Evolutionary conservation across 2,888 invertebrate genomes (phyloP), one percentile per base, ranked within the genome.

Genomic region (Drosophila demipolita): DNA sequence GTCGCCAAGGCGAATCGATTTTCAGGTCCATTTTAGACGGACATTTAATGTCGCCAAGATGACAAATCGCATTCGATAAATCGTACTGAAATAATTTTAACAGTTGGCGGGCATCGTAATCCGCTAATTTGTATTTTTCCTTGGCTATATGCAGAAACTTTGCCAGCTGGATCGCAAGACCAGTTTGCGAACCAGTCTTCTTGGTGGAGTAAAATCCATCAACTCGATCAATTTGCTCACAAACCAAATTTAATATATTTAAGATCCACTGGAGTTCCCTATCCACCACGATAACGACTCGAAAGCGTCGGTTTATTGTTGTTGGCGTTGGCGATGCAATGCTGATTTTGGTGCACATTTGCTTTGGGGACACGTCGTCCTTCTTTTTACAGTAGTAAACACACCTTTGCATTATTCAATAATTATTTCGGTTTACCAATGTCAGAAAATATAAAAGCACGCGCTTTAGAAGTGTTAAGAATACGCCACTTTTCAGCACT

Each of bases 1-100:
- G 15, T 0, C 66, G 58, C 80, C 80, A 80, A 0, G 80, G 80
- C 4, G 52, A 20, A 54, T 75, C 80, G 2, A 82, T 36, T 0
- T 75, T 60, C 7, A 82, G 1, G 0, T 8, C 0, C 40, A 80
- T 49, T 23, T 23, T 20, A 11, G 9, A 0, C 0, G 3, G 3
- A 1, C 1, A 17, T 9, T 17, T 20, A 9, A 52, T n/a, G 32
- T 7, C 11, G 2, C 15, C 32, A 1, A 80, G 35, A 23, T 80
- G 76, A 1, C 17, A 20, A 40, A 15, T 45, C 0, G 76, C 80
- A n/a, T 64, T 40, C 0, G 0, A 0, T 0, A 49, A 9, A 6
- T 75, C 40, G 26, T 36, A 23, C 9, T 53, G 64, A 15, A 75
- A 75, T 12, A 76, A 67, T 6, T 9, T 15, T 7, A 80, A 40